A percentile compares a stretch with the other conserved stretches of the same genome.
Evolutionary conservation across 2,888 invertebrate genomes (phyloP).

Genomic region (Gymnocheta viridis): DNA sequence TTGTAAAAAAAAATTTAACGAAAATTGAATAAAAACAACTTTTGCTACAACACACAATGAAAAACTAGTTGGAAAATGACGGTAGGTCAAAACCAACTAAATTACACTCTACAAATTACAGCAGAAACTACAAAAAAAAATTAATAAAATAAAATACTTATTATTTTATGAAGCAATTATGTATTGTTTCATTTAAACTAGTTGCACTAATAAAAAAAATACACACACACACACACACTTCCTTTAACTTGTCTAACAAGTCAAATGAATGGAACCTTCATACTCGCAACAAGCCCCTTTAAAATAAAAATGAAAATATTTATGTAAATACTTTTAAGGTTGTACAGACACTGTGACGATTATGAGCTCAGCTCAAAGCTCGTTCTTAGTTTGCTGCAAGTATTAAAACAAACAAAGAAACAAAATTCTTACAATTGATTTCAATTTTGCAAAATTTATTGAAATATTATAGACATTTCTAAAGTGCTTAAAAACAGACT

Average conservation of each 20-base stretch:
- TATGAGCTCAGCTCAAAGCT: neutral
- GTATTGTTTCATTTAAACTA: neutral
- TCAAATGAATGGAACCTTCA: neutral
- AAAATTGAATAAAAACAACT: slow-evolving; percentile 26
- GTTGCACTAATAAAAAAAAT: neutral
- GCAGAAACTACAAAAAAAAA: slow-evolving; percentile 7
- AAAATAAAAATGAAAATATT: neutral
- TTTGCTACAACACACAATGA: slow-evolving; percentile 29
- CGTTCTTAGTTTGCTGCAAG: neutral
- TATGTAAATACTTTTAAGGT: neutral
- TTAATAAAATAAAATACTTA: slow-evolving; percentile 11
- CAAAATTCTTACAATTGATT: neutral
- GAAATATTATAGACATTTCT: neutral
- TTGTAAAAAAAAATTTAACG: neutral
- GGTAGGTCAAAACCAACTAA: slow-evolving; percentile 65
- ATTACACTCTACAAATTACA: slow-evolving; percentile 50
- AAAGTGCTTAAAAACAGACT: neutral
- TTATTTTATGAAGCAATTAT: slow-evolving; percentile 13
- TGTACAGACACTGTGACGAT: slow-evolving; percentile 17
- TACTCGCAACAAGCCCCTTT: neutral
- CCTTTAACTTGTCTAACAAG: slow-evolving; percentile 32
- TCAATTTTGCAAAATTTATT: neutral
- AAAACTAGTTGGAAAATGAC: slow-evolving; percentile 53
- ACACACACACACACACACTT: neutral
- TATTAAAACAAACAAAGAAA: neutral